Conservation (phyloP, 2,888 invertebrate genomes). For the Metalampra italica region DNA sequence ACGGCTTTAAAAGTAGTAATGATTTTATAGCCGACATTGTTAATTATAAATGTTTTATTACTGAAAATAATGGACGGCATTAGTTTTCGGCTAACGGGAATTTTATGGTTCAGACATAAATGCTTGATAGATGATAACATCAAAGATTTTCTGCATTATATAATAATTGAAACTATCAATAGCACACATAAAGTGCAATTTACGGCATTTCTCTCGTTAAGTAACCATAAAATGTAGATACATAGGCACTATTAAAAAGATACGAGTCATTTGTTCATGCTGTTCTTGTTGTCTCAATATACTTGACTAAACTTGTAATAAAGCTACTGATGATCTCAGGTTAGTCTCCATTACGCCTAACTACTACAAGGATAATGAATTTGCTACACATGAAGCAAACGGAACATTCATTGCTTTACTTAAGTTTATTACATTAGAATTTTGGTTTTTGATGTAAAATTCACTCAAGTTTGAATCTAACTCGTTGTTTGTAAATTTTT, state of each 20-base stretch:
- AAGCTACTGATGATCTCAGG: background rate
- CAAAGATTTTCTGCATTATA: conserved; percentile 10
- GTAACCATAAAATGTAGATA: conserved; percentile 15
- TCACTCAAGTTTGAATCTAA: background rate
- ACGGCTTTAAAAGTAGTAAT: conserved; percentile 5
- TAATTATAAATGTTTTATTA: conserved; percentile 21
- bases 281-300: conserved; percentile 7
- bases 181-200: conserved; percentile 14
- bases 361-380: conserved; percentile 1
- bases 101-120: conserved; percentile 10
- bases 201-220: conserved; percentile 17
- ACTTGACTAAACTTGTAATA: conserved; percentile 2
- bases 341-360: conserved; percentile 4
- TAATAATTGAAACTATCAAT: conserved; percentile 7
- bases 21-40: conserved; percentile 14
- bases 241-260: conserved; percentile 15
- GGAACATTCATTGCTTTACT: too few relatives aligned
- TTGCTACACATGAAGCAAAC: conserved; percentile 1
- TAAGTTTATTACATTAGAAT: too few relatives aligned
- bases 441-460: too few relatives aligned
- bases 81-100: conserved; percentile 4
- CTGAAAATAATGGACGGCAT: conserved; percentile 12
- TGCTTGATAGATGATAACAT: conserved; percentile 13
- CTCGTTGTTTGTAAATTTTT: too few relatives aligned
- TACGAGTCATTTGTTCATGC: conserved; percentile 10